Base-by-base conservation (phyloP, 2,888 invertebrate genomes). In the Hemaris fuciformis region DNA sequence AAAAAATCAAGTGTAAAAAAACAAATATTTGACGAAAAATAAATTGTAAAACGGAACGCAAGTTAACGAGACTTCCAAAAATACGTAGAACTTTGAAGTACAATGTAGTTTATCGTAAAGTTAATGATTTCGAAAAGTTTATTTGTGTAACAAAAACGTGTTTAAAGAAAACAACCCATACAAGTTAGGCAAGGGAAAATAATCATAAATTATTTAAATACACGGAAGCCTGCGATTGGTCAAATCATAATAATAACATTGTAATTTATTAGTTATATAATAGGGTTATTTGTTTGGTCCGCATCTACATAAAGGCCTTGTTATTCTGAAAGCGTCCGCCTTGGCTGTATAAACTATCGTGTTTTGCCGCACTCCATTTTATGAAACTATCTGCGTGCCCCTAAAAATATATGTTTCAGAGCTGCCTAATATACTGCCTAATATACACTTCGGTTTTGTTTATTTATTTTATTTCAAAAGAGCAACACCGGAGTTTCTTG, bases 181-280 rank as follows among this genome's bases (percentile, higher is more conserved):
- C 27, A 53, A 45, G 3, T 31, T 53, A 53, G 27, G 53, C 53
- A 53, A 53, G 27, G 53, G 53, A 53, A 53, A 53, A 27, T 13
- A 38, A 53, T 48, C n/a, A 31, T 25, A 48, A 48, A 48, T 53
- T 22, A 48, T 53, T 41, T 48, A 7, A 48, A 53, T 38, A 20
- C 68, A 71, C 65, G 72, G 48, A 70, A 73, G 66, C 69, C 65
- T 69, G 73, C 77, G 80, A 80, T 79, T 82, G 79, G 84, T 84
- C 85, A 84, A 79, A 80, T 76, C 79, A 80, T 76, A 66, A 68
- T 45, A 42, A 59, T 65, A 57, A 62, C 15, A n/a, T 66, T 65
- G 68, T 62, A 62, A 59, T 59, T 62, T 67, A 42, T 42, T 10
- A 4, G 41, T 25, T 25, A 42, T 25, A 7, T 58, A 42, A 58